Percentiles rank a stretch among this genome's conserved stretches.
phyloP scores from a whole-genome alignment of 2,888 invertebrate species.

The Sthenelais limicola region DNA sequence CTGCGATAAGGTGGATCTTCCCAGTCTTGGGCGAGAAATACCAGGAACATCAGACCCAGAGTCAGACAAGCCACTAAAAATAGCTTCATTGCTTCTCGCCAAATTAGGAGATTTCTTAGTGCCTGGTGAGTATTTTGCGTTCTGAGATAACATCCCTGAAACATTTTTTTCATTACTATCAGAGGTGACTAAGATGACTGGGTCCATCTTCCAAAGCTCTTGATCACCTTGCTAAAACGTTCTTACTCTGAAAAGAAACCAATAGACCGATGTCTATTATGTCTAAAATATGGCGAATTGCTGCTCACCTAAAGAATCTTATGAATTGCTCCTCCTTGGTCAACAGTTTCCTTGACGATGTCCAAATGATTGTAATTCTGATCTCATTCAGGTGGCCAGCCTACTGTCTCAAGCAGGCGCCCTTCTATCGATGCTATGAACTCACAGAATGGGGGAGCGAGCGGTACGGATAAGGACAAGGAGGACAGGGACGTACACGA shows the following conservation, averaged over 20 bases:
- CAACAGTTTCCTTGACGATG: too few relatives aligned
- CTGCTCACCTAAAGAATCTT: too few relatives aligned
- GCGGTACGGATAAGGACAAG: conserved; percentile 57
- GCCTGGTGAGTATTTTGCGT: conserved; percentile 67
- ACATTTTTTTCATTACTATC: too few relatives aligned
- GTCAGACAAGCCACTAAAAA: conserved; percentile 68
- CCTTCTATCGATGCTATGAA: conserved; percentile 57
- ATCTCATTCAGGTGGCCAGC: conserved; percentile 66
- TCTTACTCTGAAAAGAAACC: too few relatives aligned
- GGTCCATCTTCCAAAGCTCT: too few relatives aligned
- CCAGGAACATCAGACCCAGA: conserved; percentile 48
- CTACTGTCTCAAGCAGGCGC: conserved; percentile 64
- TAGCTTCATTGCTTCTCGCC: conserved; percentile 69
- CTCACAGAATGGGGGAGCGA: background rate
- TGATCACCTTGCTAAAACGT: too few relatives aligned
- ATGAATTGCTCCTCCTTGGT: too few relatives aligned
- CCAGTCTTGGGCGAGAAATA: conserved; percentile 66
- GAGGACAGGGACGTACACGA: conserved; percentile 66
- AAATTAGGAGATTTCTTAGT: conserved; percentile 72
- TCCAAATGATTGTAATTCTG: too few relatives aligned
- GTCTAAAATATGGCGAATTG: too few relatives aligned
- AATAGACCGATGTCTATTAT: too few relatives aligned
- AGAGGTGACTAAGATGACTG: too few relatives aligned
- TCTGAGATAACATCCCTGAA: too few relatives aligned
- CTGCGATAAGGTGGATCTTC: conserved; percentile 68